Evolutionary conservation across 2,888 invertebrate genomes (phyloP).

Genomic region (Sinodicranocentrus sp.): DNA sequence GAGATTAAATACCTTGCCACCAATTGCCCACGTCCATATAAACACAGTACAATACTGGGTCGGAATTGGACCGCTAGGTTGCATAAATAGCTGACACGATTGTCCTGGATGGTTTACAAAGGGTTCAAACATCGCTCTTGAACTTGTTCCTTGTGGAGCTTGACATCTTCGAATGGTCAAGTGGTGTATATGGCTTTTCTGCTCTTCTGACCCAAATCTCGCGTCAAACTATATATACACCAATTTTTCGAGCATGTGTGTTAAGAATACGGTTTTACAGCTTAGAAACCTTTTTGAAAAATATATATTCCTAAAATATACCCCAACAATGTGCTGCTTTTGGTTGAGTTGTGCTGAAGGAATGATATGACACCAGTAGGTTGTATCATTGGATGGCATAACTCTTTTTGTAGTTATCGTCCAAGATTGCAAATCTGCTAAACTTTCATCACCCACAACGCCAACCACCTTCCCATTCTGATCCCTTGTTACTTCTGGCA

Average conservation of each 20-base stretch:
- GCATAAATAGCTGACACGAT: not conserved
- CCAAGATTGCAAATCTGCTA: constrained; percentile 43
- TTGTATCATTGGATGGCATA: constrained; percentile 30
- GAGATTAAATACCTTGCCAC: constrained; percentile 20
- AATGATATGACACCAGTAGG: constrained; percentile 49
- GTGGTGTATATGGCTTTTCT: constrained; percentile 24
- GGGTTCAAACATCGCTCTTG: not conserved
- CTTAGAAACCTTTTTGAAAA: too few relatives aligned
- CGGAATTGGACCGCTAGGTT: constrained; percentile 41
- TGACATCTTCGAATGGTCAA: constrained; percentile 29
- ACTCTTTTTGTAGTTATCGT: not conserved
- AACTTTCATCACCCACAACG: not conserved
- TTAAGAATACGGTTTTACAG: too few relatives aligned
- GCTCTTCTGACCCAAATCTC: not conserved
- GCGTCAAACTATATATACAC: not conserved
- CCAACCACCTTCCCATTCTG: not conserved
- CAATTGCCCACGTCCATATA: constrained; percentile 5
- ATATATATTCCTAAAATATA: constrained; percentile 10
- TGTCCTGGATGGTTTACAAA: constrained; percentile 7
- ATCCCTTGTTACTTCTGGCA: not conserved
- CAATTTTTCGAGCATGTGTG: not conserved
- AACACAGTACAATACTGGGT: constrained; percentile 51
- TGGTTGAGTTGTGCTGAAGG: constrained; percentile 3
- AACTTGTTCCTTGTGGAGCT: constrained; percentile 5
- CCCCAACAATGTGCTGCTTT: constrained; percentile 54